Conservation (phyloP, 2,888 invertebrate species). For the Eilema sororculum region DNA sequence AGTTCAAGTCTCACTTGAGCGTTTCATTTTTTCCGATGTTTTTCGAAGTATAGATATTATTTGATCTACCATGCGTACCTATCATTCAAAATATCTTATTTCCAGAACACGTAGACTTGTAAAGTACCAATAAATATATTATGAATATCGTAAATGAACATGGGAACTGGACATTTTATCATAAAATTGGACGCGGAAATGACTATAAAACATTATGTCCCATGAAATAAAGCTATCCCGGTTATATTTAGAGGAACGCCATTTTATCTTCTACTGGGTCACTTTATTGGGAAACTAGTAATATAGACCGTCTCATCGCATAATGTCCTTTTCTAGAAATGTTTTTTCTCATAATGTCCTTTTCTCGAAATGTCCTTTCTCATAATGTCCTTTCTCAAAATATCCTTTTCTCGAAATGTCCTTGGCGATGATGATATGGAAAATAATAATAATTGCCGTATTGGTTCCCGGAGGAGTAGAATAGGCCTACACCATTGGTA, state of each 20-base stretch:
- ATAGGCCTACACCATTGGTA: no score
- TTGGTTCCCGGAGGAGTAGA: no score
- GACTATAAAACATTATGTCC: slow-evolving; percentile 49
- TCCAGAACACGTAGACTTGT: slow-evolving; percentile 9
- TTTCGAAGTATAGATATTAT: no score
- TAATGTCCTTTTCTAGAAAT: no score
- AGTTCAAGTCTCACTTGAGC: no score
- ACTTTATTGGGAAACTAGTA: background rate
- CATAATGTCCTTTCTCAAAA: no score
- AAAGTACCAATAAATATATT: slow-evolving; percentile 18
- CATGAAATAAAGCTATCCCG: slow-evolving; percentile 20
- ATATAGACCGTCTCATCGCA: no score
- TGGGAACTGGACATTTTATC: slow-evolving; percentile 18
- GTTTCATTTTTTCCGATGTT: no score
- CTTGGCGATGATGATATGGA: background rate
- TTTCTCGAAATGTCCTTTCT: no score
- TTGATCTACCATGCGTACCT: background rate
- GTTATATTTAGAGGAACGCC: slow-evolving; percentile 21
- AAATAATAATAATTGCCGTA: background rate
- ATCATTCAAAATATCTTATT: slow-evolving; percentile 5
- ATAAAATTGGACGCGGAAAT: slow-evolving; percentile 27
- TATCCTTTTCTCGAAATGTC: no score
- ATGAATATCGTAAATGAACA: slow-evolving; percentile 24
- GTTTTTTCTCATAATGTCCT: no score
- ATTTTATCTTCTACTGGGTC: background rate